Conservation (phyloP, 2,888 invertebrate genomes). For the Aelia acuminata region DNA sequence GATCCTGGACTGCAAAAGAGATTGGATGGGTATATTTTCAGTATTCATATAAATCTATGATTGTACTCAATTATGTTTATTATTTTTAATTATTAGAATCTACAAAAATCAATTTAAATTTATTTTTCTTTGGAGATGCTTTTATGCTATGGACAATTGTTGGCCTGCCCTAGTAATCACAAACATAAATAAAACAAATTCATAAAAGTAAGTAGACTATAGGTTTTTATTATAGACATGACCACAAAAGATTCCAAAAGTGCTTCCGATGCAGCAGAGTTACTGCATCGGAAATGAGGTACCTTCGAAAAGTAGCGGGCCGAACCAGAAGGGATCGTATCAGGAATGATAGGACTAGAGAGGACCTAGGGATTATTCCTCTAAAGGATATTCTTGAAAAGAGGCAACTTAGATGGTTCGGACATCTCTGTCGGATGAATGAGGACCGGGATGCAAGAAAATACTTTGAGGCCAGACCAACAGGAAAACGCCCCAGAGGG, state of each 20-base stretch:
- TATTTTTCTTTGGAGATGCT: not conserved
- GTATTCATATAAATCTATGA: not conserved
- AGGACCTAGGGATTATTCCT: too few species aligned
- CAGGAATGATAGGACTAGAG: too few species aligned
- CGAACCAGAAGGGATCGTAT: too few species aligned
- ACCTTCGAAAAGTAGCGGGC: too few species aligned
- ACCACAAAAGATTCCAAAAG: not conserved
- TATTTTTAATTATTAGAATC: not conserved
- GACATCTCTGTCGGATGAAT: too few species aligned
- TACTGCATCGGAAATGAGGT: too few species aligned
- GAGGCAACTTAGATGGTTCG: too few species aligned
- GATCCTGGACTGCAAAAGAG: conserved; percentile 79
- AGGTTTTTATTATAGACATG: not conserved
- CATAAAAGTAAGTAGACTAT: not conserved
- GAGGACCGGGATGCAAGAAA: too few species aligned
- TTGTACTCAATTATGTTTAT: not conserved
- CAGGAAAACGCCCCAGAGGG: too few species aligned
- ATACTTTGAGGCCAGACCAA: too few species aligned
- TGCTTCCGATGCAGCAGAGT: too few species aligned
- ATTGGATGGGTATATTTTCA: conserved; percentile 61
- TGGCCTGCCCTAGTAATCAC: not conserved
- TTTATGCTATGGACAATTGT: not conserved
- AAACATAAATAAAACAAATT: not conserved
- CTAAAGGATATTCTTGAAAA: too few species aligned
- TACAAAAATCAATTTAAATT: not conserved